These are phyloP conservation scores for Eretmocerus hayati DNA, from an alignment of 2,888 invertebrate species.

Conservation along the genomic window DNA sequence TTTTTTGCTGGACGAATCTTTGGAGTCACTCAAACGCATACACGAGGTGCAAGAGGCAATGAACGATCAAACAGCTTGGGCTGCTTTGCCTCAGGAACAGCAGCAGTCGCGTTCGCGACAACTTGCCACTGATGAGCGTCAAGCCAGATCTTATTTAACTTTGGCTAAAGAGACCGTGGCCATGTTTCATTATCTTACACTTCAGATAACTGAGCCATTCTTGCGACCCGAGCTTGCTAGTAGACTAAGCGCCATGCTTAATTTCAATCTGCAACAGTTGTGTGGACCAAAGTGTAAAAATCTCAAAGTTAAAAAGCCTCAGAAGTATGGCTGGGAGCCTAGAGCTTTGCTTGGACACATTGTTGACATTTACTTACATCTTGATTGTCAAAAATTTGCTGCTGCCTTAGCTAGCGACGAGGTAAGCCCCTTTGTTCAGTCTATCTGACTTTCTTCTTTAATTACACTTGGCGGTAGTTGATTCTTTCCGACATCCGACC, in stretches of 20 bases:
- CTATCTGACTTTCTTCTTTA: slow-evolving; percentile 1
- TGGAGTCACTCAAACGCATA: slow-evolving; percentile 82
- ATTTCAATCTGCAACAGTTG: slow-evolving; percentile 93
- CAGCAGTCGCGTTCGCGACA: slow-evolving; percentile 73
- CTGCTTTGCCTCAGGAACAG: slow-evolving; percentile 58
- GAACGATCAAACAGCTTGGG: slow-evolving; percentile 64
- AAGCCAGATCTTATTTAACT: slow-evolving; percentile 85
- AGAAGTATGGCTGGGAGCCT: slow-evolving; percentile 97
- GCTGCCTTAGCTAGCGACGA: slow-evolving; percentile 93
- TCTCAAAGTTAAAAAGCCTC: slow-evolving; percentile 85
- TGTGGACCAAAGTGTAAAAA: slow-evolving; percentile 94
- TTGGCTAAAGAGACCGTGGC: slow-evolving; percentile 93
- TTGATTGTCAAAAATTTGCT: slow-evolving; percentile 86
- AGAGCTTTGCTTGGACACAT: slow-evolving; percentile 83
- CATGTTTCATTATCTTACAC: slow-evolving; percentile 95
- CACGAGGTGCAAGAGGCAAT: slow-evolving; percentile 83
- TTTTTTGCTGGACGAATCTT: slow-evolving; percentile 90
- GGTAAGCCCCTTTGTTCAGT: slow-evolving; percentile 54
- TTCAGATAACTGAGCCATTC: slow-evolving; percentile 92
- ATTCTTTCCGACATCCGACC: too few relatives aligned
- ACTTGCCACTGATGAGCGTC: slow-evolving; percentile 75
- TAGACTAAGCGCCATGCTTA: slow-evolving; percentile 93
- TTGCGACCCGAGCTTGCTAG: slow-evolving; percentile 88
- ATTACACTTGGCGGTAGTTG: not conserved
- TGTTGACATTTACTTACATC: slow-evolving; percentile 93